These are phyloP conservation scores for Balaeniceps rex DNA, from an alignment of 2,113 vertebrate species.

Conservation along the genomic window DNA sequence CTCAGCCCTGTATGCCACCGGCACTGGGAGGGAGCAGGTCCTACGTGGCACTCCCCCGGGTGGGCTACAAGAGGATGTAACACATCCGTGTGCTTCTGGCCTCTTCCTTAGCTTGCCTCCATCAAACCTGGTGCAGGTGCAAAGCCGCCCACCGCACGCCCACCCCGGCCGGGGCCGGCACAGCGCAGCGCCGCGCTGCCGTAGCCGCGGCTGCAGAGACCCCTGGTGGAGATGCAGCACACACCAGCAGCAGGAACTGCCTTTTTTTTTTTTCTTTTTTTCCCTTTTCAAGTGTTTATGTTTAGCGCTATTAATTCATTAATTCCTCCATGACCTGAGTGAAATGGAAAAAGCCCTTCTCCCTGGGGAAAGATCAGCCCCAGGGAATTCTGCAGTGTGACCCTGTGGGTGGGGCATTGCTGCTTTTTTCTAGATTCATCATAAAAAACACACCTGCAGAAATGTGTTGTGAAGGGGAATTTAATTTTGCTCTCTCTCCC, in stretches of 20 bases:
- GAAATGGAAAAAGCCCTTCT: neutral
- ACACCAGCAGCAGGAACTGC: neutral
- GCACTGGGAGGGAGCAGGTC: neutral
- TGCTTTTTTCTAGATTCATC: neutral
- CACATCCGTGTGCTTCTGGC: rapidly evolving
- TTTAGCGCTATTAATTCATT: neutral
- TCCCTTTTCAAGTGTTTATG: neutral
- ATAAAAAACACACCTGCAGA: neutral
- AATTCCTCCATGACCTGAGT: neutral
- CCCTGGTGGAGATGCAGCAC: neutral
- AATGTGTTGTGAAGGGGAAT: neutral
- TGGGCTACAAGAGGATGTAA: rapidly evolving
- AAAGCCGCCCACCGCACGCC: neutral
- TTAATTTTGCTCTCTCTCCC: neutral
- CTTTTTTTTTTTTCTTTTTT: neutral
- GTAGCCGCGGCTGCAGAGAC: neutral
- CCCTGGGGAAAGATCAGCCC: neutral
- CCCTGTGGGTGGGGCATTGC: neutral
- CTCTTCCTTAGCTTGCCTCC: neutral
- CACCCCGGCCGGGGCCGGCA: rapidly evolving
- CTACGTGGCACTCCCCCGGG: neutral
- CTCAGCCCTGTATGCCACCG: rapidly evolving
- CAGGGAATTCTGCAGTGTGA: neutral
- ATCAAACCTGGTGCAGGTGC: too few species aligned
- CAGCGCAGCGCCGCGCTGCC: rapidly evolving